Conservation (phyloP, 2,888 invertebrate species). For the Euphydryas editha region DNA sequence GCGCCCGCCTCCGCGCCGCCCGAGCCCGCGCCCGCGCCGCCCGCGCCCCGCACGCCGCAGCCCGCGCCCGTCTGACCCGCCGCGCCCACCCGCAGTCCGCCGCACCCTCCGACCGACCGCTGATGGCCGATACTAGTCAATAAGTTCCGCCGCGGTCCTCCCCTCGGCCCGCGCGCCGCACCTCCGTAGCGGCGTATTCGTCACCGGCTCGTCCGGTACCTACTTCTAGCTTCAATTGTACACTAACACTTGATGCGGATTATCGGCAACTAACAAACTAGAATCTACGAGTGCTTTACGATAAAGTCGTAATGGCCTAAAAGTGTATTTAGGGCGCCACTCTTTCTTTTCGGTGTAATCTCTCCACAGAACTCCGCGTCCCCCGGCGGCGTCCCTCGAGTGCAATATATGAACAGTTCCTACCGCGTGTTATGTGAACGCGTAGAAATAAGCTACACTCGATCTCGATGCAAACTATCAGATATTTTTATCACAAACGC, state of each 20-base stretch:
- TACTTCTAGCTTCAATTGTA: too few relatives aligned
- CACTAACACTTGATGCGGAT: too few relatives aligned
- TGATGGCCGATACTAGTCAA: slow-evolving; percentile 9
- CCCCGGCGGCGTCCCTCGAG: slow-evolving; percentile 13
- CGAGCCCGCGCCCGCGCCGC: slow-evolving; percentile 34
- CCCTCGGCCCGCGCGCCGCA: too few relatives aligned
- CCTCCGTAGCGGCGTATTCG: too few relatives aligned
- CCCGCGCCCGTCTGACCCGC: not conserved
- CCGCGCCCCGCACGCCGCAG: not conserved
- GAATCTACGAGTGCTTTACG: not conserved
- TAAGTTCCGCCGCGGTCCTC: not conserved
- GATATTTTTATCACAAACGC: too few relatives aligned
- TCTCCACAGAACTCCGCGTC: too few relatives aligned
- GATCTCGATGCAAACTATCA: too few relatives aligned
- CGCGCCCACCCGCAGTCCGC: not conserved
- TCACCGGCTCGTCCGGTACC: too few relatives aligned
- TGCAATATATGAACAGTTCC: slow-evolving; percentile 46
- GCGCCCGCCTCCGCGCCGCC: slow-evolving; percentile 28
- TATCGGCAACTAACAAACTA: too few relatives aligned
- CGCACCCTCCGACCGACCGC: not conserved
- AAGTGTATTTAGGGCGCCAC: not conserved
- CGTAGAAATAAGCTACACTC: slow-evolving; percentile 25
- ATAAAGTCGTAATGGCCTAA: slow-evolving; percentile 4
- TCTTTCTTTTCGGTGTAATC: not conserved
- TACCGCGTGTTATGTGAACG: slow-evolving; percentile 28